A percentile compares a stretch with the other conserved stretches of the same genome.
phyloP scores from a whole-genome alignment of 2,113 vertebrate species.

The Ophthalmolycus amberensis region DNA sequence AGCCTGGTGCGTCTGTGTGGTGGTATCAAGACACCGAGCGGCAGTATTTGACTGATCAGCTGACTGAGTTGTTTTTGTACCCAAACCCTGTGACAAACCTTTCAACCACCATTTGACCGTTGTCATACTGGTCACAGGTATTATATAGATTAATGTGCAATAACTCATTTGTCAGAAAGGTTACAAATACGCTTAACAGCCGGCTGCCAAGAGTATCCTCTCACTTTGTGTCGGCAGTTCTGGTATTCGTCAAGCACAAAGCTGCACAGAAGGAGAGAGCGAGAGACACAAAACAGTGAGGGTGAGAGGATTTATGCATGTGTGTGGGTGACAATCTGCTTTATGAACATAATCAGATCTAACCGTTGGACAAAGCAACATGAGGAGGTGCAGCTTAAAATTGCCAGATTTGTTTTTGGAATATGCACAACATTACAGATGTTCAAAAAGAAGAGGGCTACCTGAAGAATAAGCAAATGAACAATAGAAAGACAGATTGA shows the following conservation, averaged over 20 bases:
- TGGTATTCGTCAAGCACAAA: slow-evolving; percentile 12
- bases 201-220: neutral
- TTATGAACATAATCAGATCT: neutral
- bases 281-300: neutral
- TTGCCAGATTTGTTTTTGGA: too few species aligned
- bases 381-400: too few species aligned
- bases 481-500: neutral
- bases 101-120: too few species aligned
- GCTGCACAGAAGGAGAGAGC: neutral
- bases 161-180: neutral
- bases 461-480: neutral
- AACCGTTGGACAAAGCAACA: too few species aligned
- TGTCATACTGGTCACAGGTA: too few species aligned
- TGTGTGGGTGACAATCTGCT: neutral
- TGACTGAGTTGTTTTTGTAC: neutral
- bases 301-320: neutral
- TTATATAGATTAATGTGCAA: neutral
- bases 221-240: neutral
- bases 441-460: too few species aligned
- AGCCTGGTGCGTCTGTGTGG: too few species aligned
- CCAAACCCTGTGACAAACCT: neutral
- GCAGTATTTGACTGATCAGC: neutral
- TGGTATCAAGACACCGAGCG: too few species aligned
- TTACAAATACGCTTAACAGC: neutral
- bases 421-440: too few species aligned